These are phyloP conservation scores for Anseranas semipalmata DNA, from an alignment of 2,113 vertebrate genomes.

Conservation along the genomic window DNA sequence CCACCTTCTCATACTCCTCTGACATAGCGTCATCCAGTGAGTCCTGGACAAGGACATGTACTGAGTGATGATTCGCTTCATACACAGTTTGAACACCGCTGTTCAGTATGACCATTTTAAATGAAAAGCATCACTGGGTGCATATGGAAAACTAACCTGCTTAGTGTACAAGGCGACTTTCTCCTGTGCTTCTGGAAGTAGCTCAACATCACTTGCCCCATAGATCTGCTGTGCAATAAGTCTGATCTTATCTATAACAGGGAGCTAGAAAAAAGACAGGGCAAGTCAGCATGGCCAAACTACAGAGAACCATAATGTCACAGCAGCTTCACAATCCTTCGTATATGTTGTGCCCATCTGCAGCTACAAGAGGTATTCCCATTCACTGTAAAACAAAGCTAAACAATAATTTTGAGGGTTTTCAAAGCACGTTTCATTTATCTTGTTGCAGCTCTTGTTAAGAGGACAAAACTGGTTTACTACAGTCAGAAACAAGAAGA, in stretches of 20 bases:
- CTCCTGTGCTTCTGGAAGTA: constrained; percentile 90
- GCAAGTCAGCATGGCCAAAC: neutral
- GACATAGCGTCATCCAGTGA: neutral
- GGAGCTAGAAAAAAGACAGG: constrained; percentile 76
- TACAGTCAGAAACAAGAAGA: neutral
- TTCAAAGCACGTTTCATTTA: neutral
- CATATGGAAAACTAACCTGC: constrained; percentile 80
- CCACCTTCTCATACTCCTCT: neutral
- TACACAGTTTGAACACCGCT: neutral
- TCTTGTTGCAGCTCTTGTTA: neutral
- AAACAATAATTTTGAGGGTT: neutral
- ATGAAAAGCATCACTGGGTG: neutral
- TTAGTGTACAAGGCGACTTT: constrained; percentile 93
- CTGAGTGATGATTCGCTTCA: neutral
- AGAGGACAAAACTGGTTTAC: neutral
- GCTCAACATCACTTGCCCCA: constrained; percentile 91
- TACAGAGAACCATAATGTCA: neutral
- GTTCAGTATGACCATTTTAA: neutral
- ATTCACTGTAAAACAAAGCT: neutral
- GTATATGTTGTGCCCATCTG: accelerated
- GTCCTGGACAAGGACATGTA: neutral
- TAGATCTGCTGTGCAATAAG: constrained; percentile 95
- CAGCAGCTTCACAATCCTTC: neutral
- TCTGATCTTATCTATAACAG: constrained; percentile 91
- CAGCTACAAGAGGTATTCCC: neutral